Evolutionary conservation across 2,888 invertebrate genomes (phyloP).

Genomic region (Leucophenga montana): DNA sequence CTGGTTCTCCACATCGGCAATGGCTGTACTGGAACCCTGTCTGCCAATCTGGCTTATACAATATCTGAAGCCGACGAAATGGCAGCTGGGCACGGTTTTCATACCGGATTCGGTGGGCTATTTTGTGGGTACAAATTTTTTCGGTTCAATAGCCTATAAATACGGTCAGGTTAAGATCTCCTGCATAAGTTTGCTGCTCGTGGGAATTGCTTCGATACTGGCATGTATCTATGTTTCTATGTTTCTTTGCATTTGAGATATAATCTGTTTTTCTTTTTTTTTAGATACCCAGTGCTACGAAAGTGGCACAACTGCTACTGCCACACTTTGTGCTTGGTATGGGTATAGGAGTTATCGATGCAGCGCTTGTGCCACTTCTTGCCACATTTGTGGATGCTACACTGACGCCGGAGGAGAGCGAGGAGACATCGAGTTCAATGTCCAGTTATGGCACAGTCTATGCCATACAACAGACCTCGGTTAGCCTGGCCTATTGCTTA

Average conservation of each 20-base stretch:
- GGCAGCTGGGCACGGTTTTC: slow-evolving; percentile 87
- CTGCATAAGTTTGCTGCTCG: slow-evolving; percentile 77
- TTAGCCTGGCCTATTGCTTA: slow-evolving; percentile 85
- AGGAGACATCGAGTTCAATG: slow-evolving; percentile 47
- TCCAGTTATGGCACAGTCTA: slow-evolving; percentile 87
- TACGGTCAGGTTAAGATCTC: slow-evolving; percentile 80
- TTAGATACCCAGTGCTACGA: slow-evolving; percentile 79
- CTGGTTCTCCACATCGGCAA: slow-evolving; percentile 85
- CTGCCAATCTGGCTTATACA: slow-evolving; percentile 86
- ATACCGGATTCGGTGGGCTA: slow-evolving; percentile 90
- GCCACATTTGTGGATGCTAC: slow-evolving; percentile 81
- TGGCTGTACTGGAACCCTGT: slow-evolving; percentile 88
- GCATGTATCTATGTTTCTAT: slow-evolving; percentile 71
- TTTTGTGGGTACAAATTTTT: slow-evolving; percentile 85
- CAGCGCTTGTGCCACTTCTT: slow-evolving; percentile 84
- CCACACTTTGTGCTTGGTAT: slow-evolving; percentile 87
- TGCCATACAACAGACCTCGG: slow-evolving; percentile 86
- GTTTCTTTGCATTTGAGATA: neutral
- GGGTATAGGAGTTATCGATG: slow-evolving; percentile 87
- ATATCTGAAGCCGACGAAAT: slow-evolving; percentile 73
- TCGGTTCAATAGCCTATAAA: slow-evolving; percentile 79
- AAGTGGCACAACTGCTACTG: slow-evolving; percentile 78
- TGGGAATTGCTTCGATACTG: slow-evolving; percentile 78
- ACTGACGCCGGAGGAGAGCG: slow-evolving; percentile 64
- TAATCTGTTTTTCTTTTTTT: neutral